These are phyloP conservation scores for Xiphophorus birchmanni DNA, from an alignment of 2,797 vertebrate genomes.

Conservation along the genomic window DNA sequence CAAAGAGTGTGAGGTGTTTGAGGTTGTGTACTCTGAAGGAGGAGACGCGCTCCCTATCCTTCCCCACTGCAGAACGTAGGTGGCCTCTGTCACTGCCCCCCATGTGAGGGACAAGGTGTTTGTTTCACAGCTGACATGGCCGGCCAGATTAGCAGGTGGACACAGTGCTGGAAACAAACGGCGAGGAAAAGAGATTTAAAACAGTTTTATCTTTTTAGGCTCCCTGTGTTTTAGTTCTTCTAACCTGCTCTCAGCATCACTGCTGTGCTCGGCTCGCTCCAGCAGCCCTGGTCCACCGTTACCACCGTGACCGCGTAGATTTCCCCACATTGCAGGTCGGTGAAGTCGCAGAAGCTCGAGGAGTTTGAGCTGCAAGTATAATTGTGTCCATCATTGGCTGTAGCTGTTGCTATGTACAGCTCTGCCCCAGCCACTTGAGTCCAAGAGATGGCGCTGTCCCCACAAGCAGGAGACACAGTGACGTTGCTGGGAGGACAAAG, in stretches of 20 bases:
- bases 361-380: conserved; percentile 65
- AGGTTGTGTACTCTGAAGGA: conserved; percentile 21
- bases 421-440: conserved; percentile 54
- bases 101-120: conserved; percentile 64
- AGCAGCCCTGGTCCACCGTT: conserved; percentile 66
- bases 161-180: conserved; percentile 59
- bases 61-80: conserved; percentile 53
- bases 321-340: conserved; percentile 69
- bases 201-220: not conserved
- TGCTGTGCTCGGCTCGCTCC: conserved; percentile 52
- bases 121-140: conserved; percentile 50
- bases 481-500: conserved; percentile 73
- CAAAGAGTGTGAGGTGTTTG: conserved; percentile 36
- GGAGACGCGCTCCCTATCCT: not conserved
- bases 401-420: conserved; percentile 63
- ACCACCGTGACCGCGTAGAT: conserved; percentile 65
- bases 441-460: conserved; percentile 68
- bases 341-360: conserved; percentile 67
- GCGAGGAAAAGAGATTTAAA: not conserved
- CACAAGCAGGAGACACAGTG: conserved; percentile 56
- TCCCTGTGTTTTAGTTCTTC: not conserved
- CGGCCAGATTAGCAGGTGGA: conserved; percentile 59
- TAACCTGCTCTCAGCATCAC: conserved; percentile 66
- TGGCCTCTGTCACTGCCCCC: conserved; percentile 47
- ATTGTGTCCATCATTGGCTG: conserved; percentile 53